phyloP scores from a whole-genome alignment of 1,140 invertebrate species.

The Drosophila simulans region DNA sequence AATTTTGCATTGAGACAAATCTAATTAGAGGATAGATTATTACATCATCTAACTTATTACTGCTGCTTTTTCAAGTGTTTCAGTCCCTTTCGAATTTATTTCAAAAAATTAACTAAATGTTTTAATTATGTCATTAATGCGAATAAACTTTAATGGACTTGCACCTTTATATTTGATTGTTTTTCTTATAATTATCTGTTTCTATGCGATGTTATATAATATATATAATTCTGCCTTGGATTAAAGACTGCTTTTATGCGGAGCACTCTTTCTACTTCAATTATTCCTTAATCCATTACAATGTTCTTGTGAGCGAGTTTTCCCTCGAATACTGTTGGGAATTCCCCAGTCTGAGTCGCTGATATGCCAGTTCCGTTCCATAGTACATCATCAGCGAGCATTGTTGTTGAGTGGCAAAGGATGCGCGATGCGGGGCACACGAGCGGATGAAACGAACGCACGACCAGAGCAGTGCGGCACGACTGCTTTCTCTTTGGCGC shows the following conservation, averaged over 20 bases:
- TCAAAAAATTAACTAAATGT: neutral
- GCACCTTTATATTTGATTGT: neutral
- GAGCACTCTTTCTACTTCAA: neutral
- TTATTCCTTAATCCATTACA: neutral
- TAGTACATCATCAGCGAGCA: constrained; percentile 59
- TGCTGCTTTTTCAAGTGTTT: neutral
- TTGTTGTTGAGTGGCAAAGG: constrained; percentile 53
- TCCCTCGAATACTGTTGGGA: neutral
- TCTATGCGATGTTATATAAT: too few species aligned
- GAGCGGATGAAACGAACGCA: constrained; percentile 50
- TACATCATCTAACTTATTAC: neutral
- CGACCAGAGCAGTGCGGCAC: constrained; percentile 29
- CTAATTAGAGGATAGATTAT: neutral
- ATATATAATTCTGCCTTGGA: neutral
- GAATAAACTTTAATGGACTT: neutral
- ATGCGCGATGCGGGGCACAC: constrained; percentile 61
- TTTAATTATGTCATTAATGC: neutral
- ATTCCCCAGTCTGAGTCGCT: constrained; percentile 10
- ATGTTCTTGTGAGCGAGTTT: neutral
- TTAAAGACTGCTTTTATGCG: too few species aligned
- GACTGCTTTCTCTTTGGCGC: constrained; percentile 24
- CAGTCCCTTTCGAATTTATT: neutral
- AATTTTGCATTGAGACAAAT: neutral
- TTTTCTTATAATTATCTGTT: neutral
- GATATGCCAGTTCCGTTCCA: constrained; percentile 26